phyloP scores from a whole-genome alignment of 2,888 invertebrate genomes.

The Herminia tarsipennalis region DNA sequence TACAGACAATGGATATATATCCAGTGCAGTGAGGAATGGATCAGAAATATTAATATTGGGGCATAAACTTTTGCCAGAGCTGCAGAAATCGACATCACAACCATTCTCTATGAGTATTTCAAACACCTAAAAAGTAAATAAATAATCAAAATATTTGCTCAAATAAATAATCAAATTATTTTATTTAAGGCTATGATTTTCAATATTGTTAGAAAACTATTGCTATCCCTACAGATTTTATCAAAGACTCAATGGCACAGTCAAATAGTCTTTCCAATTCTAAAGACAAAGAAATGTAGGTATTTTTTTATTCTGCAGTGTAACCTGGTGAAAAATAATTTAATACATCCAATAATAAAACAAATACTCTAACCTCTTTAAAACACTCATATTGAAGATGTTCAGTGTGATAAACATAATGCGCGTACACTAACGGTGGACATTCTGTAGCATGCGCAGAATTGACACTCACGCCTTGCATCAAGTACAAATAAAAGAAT shows the following conservation, averaged over 20 bases:
- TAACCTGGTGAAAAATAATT: too few relatives aligned
- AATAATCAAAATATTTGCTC: too few relatives aligned
- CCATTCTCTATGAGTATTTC: constrained; percentile 69
- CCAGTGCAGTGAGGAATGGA: constrained; percentile 70
- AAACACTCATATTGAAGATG: constrained; percentile 59
- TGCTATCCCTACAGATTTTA: too few relatives aligned
- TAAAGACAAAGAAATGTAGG: too few relatives aligned
- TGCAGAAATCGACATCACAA: constrained; percentile 77
- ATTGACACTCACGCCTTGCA: constrained; percentile 73
- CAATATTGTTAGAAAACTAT: too few relatives aligned
- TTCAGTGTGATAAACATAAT: constrained; percentile 44
- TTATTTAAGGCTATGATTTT: too few relatives aligned
- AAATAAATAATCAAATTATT: too few relatives aligned
- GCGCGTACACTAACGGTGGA: constrained; percentile 76
- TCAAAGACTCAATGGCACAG: too few relatives aligned
- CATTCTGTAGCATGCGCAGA: constrained; percentile 68
- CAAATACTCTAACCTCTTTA: constrained; percentile 72
- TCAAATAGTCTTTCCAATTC: too few relatives aligned
- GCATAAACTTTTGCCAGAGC: constrained; percentile 33
- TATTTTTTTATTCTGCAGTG: too few relatives aligned
- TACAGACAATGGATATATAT: constrained; percentile 60
- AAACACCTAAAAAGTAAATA: constrained; percentile 60
- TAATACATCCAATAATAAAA: too few relatives aligned
- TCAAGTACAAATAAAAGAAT: constrained; percentile 71
- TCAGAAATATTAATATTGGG: constrained; percentile 63